Conservation (phyloP, 2,888 invertebrate genomes). For the Drosophila demipolita region DNA sequence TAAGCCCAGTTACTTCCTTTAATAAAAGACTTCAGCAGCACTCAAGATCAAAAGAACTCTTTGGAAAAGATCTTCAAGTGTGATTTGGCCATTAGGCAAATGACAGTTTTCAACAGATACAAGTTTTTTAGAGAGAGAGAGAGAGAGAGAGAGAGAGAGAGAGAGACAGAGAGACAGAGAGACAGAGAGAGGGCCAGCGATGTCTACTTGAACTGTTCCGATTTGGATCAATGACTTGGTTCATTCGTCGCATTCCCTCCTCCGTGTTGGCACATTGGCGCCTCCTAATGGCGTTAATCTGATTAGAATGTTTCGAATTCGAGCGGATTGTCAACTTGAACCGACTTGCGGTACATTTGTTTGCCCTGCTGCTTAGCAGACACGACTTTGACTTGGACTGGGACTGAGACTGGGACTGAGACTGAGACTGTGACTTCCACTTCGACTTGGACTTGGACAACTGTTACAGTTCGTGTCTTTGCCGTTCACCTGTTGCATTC, state of each 20-base stretch:
- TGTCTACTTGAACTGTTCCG: slow-evolving; percentile 19
- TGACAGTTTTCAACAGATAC: slow-evolving; percentile 24
- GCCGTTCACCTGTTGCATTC: slow-evolving; percentile 69
- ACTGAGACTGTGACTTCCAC: neutral
- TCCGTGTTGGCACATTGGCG: slow-evolving; percentile 60
- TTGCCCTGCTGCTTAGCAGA: slow-evolving; percentile 63
- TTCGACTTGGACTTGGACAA: neutral
- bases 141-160: neutral
- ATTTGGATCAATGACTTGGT: slow-evolving; percentile 47
- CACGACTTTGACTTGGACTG: slow-evolving; percentile 39
- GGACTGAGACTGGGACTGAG: slow-evolving; percentile 18
- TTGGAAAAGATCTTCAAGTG: slow-evolving; percentile 24
- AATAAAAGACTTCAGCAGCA: slow-evolving; percentile 1
- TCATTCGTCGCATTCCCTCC: slow-evolving; percentile 18
- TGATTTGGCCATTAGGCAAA: slow-evolving; percentile 50
- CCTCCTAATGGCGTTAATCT: slow-evolving; percentile 76
- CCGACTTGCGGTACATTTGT: slow-evolving; percentile 58
- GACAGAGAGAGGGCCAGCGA: neutral
- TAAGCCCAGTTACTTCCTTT: neutral
- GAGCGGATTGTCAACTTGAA: slow-evolving; percentile 23
- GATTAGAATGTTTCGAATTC: slow-evolving; percentile 66
- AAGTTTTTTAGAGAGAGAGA: neutral
- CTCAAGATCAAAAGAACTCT: slow-evolving; percentile 13
- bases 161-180: neutral
- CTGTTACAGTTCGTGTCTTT: slow-evolving; percentile 66